Evolutionary conservation across 2,888 invertebrate genomes (phyloP).

Genomic region (Seira ritae): DNA sequence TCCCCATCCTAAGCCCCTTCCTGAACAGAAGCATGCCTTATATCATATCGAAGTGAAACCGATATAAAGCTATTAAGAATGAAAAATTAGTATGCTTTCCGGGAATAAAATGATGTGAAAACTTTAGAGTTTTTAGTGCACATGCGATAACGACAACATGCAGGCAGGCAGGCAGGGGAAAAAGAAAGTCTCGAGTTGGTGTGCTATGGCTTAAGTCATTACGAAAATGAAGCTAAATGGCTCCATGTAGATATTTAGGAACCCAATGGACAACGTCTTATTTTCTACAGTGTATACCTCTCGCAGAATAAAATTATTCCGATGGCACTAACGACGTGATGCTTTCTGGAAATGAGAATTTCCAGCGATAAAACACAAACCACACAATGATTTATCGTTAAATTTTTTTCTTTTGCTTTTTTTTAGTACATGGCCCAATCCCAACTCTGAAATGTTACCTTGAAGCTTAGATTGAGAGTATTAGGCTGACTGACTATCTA

Average conservation of each 20-base stretch:
- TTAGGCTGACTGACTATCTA: too few relatives aligned
- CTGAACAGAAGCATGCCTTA: neutral
- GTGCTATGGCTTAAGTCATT: too few relatives aligned
- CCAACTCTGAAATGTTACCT: too few relatives aligned
- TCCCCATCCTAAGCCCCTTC: neutral
- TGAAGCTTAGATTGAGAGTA: too few relatives aligned
- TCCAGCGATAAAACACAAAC: slow-evolving; percentile 56
- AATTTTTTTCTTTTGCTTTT: slow-evolving; percentile 20
- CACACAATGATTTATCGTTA: slow-evolving; percentile 21
- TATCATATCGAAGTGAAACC: slow-evolving; percentile 51
- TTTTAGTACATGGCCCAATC: too few relatives aligned
- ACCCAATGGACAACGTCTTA: too few relatives aligned
- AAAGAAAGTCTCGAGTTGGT: too few relatives aligned
- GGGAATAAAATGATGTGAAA: slow-evolving; percentile 62
- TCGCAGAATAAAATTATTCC: too few relatives aligned
- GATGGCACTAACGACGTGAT: slow-evolving; percentile 62
- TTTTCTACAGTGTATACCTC: too few relatives aligned
- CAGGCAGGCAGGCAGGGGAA: too few relatives aligned
- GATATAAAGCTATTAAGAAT: slow-evolving; percentile 61
- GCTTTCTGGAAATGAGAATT: slow-evolving; percentile 58
- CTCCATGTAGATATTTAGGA: too few relatives aligned
- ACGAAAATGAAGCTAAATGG: too few relatives aligned
- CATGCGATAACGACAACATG: slow-evolving; percentile 43
- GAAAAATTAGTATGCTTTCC: slow-evolving; percentile 62
- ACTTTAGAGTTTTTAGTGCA: slow-evolving; percentile 48